These are phyloP conservation scores for Dryas iulia DNA, from an alignment of 1,140 invertebrate species.

Conservation along the genomic window DNA sequence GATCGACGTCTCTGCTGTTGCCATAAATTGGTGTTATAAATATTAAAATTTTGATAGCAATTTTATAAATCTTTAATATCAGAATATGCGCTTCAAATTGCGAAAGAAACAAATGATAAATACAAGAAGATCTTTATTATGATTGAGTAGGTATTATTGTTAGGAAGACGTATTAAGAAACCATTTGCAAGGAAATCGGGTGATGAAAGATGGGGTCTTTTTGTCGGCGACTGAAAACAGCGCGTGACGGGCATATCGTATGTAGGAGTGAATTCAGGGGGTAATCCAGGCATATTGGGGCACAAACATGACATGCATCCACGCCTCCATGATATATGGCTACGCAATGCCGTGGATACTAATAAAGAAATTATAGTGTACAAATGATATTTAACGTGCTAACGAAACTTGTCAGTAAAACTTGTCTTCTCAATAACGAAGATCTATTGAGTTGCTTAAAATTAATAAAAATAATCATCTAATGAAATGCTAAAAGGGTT, in stretches of 20 bases:
- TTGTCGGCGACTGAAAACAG: slow-evolving; percentile 48
- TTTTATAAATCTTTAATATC: neutral
- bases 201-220: slow-evolving; percentile 53
- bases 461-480: too few species aligned
- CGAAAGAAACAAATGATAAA: neutral
- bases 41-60: slow-evolving; percentile 2
- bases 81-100: neutral
- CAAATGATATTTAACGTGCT: neutral
- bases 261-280: slow-evolving; percentile 44
- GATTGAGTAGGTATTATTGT: slow-evolving; percentile 37
- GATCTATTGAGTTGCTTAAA: too few species aligned
- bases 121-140: slow-evolving; percentile 13
- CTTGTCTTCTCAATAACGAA: too few species aligned
- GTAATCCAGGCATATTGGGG: slow-evolving; percentile 55
- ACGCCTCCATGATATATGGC: slow-evolving; percentile 26
- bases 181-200: slow-evolving; percentile 47
- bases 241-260: slow-evolving; percentile 56
- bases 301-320: slow-evolving; percentile 47
- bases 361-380: slow-evolving; percentile 7
- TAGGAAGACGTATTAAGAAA: slow-evolving; percentile 38
- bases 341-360: slow-evolving; percentile 27
- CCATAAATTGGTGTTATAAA: slow-evolving; percentile 57
- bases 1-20: slow-evolving; percentile 46
- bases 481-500: too few species aligned
- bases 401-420: too few species aligned